Base-by-base conservation (phyloP, 2,113 vertebrate genomes). In the Gnathonemus longibarbis region DNA sequence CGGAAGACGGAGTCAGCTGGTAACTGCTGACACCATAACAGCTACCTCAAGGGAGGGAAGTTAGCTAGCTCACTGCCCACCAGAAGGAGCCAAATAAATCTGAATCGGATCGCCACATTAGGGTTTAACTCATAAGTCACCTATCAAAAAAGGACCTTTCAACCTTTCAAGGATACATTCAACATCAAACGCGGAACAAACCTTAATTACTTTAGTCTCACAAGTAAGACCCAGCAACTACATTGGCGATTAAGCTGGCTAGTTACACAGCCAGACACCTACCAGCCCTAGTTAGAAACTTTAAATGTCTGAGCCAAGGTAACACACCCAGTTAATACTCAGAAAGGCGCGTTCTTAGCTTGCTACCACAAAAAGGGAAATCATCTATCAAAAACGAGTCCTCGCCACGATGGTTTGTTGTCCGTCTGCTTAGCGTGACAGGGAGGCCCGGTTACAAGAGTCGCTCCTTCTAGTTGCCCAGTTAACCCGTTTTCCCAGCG, bases 391-490 rank as follows among this genome's bases (percentile, higher is more conserved):
- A 27, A 70, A 70, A 70, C 9, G 3, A 70, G 27, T 11, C 62
- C 27, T 70, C 62, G n/a, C 62, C n/a, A 31, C 62, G 27, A 27
- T 31, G 62, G 62, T 11, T 31, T 27, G 62, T 13, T 13, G 62
- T 70, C n/a, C n/a, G 62, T 27, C 62, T 27, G 62, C 62, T 70
- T 31, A 13, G 62, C 35, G 74, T 42, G 74, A 80, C 74, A 74
- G 52, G 46, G 84, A 90, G 89, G 89, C 85, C 89, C 85, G 45
- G 13, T 48, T 27, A 50, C 24, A 46, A 84, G 66, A 90, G 19
- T 46, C 48, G 52, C 53, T 53, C 84, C 62, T 31, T 70, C 62
- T 31, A 70, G 45, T 77, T 77, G 27, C 15, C 84, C 80, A 31
- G 58, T 50, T 49, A 50, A 56, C n/a, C 58, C 70, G 50, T 39